Percentiles rank a stretch among this genome's conserved stretches.
phyloP scores from a whole-genome alignment of 1,140 invertebrate species.

The Sipha flava region DNA sequence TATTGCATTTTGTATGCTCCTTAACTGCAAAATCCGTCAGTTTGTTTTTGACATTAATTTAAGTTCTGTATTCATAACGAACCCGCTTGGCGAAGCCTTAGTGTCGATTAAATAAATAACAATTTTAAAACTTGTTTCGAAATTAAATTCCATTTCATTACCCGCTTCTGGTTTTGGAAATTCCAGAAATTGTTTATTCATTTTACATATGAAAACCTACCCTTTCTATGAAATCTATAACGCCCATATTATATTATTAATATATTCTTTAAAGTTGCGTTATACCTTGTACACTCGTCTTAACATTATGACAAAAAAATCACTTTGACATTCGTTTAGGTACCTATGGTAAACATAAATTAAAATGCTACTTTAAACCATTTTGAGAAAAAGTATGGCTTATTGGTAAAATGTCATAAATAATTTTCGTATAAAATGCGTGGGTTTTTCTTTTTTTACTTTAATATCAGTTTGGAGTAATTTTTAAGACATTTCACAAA shows the following conservation, averaged over 20 bases:
- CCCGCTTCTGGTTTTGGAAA: not conserved
- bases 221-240: not conserved
- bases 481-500: too few relatives aligned
- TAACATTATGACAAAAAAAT: too few relatives aligned
- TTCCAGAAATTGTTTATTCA: not conserved
- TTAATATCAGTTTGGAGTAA: too few relatives aligned
- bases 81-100: not conserved
- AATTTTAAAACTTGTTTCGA: not conserved
- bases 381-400: too few relatives aligned
- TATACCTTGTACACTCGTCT: too few relatives aligned
- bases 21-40: not conserved
- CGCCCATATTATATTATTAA: not conserved
- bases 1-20: not conserved
- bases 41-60: slow-evolving; percentile 8
- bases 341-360: too few relatives aligned
- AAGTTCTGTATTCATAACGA: not conserved
- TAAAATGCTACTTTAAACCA: too few relatives aligned
- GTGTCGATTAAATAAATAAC: slow-evolving; percentile 19
- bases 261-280: not conserved
- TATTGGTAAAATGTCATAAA: not conserved
- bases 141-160: slow-evolving; percentile 5
- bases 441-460: too few relatives aligned
- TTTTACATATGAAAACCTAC: not conserved
- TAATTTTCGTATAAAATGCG: too few relatives aligned
- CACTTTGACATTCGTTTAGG: too few relatives aligned